Conservation (phyloP, 2,797 vertebrate genomes). For the Cyclura pinguis region DNA sequence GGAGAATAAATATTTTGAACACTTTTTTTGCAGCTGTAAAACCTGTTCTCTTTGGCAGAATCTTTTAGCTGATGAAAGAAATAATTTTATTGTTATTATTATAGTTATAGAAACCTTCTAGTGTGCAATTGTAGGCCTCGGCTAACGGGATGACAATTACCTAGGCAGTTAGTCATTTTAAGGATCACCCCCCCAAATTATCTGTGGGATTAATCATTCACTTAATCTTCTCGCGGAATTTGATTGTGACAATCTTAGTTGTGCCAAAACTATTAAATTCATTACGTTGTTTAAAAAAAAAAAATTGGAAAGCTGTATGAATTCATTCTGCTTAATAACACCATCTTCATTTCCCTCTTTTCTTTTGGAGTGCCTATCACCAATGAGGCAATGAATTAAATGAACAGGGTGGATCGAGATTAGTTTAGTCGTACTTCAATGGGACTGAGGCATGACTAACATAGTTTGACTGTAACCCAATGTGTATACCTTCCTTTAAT, state of each 20-base stretch:
- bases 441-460: background rate
- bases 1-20: background rate
- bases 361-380: background rate
- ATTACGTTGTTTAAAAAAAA: background rate
- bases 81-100: conserved; percentile 14
- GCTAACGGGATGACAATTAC: background rate
- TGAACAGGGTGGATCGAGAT: background rate
- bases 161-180: conserved; percentile 13
- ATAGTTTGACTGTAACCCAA: background rate
- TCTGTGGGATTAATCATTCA: conserved; percentile 62
- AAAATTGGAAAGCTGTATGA: background rate
- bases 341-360: background rate
- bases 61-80: conserved; percentile 9
- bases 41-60: background rate
- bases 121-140: background rate
- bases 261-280: background rate
- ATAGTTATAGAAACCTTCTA: background rate
- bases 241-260: conserved; percentile 12
- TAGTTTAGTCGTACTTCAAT: background rate
- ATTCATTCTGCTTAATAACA: background rate
- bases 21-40: background rate
- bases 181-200: conserved; percentile 8
- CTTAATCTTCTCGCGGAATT: conserved; percentile 43
- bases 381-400: background rate
- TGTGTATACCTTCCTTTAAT: background rate